Percentiles rank a stretch among this genome's conserved stretches.
phyloP scores from a whole-genome alignment of 1,140 invertebrate species.

The Eufriesea mexicana region DNA sequence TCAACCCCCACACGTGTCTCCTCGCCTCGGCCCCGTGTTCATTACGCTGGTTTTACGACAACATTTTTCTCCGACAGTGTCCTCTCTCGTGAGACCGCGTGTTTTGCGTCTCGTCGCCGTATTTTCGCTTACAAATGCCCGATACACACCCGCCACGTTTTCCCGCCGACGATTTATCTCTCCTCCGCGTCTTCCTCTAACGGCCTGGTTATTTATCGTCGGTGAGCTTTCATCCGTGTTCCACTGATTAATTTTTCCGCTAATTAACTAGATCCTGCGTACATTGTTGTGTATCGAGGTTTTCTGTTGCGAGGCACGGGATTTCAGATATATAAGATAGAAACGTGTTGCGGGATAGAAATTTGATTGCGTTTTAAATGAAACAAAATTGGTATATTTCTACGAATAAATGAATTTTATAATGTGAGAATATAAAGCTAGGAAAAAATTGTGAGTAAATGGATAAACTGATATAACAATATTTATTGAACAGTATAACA shows the following conservation, averaged over 20 bases:
- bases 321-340: too few species aligned
- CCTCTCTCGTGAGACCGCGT: not conserved
- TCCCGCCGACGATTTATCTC: constrained; percentile 20
- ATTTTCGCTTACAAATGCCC: constrained; percentile 40
- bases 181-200: not conserved
- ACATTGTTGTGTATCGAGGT: too few species aligned
- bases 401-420: too few species aligned
- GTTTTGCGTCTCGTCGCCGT: constrained; percentile 8
- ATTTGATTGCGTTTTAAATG: too few species aligned
- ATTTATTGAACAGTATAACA: too few species aligned
- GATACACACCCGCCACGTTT: constrained; percentile 24
- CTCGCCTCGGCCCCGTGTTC: constrained; percentile 44
- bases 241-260: constrained; percentile 14
- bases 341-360: too few species aligned
- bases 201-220: not conserved
- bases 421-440: too few species aligned
- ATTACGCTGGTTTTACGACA: constrained; percentile 60
- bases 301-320: too few species aligned
- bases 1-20: not conserved
- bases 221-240: not conserved
- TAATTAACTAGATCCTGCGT: too few species aligned
- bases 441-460: too few species aligned
- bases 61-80: constrained; percentile 46
- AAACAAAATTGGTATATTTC: too few species aligned
- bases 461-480: too few species aligned